Base-by-base conservation (phyloP, 2,888 invertebrate genomes). In the Drosophila prostipennis region DNA sequence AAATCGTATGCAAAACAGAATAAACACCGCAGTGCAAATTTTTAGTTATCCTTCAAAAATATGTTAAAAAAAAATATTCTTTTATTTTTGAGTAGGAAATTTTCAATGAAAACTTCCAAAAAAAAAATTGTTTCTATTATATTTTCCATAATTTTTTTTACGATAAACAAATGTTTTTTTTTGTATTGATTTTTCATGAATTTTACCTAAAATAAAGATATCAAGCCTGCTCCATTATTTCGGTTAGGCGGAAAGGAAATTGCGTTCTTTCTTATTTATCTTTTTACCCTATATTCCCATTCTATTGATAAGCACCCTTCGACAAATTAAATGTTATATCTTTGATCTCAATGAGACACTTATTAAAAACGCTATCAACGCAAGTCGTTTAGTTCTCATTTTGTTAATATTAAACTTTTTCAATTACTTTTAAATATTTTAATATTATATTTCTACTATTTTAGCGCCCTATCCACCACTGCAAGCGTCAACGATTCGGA, bases 401-500 rank as follows among this genome's bases (percentile, higher is more conserved):
- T 26, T 6, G 1, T 26, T 26, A 26, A 2, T 26, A 26, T 23
- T 23, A 23, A 23, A 23, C 23, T 23, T 23, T 23, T 23, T 23
- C 23, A 23, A 26, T 26, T 6, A 26, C 6, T 26, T 49, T 48
- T n/a, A 32, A 54, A 32, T 10, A 40, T 16, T 1, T 16, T 2
- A 16, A 16, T 14, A 4, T 4, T 16, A 3, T 13, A 23, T 29
- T 23, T 14, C 1, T 1, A 6, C 7, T 56, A 26, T 26, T 54
- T 6, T 16, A 91, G 91, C 56, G 64, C 82, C 6, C 72, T 91
- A 60, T 83, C 90, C 51, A 89, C 90, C 32, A 89, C 84, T 16
- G 54, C 77, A 43, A 73, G 45, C 59, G 72, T 79, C 76, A 77
- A 76, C 63, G 81, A 90, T 23, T 73, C 84, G 43, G 96, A 96